These are phyloP conservation scores for Calosoma granatense DNA, from an alignment of 1,140 invertebrate species.

Conservation along the genomic window DNA sequence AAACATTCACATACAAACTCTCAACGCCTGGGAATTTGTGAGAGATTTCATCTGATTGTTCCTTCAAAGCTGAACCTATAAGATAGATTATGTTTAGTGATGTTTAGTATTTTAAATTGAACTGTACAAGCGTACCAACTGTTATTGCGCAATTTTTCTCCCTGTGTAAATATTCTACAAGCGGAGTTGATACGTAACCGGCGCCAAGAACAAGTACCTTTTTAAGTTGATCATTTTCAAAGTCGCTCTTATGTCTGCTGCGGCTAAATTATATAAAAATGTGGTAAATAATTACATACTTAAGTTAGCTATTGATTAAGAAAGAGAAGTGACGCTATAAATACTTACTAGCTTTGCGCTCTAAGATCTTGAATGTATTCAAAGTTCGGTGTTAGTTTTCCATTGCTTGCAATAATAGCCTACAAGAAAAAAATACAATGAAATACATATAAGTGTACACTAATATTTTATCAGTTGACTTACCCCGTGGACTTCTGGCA, in stretches of 20 bases:
- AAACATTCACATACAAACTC: conserved; percentile 71
- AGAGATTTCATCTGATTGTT: conserved; percentile 76
- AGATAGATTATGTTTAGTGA: conserved; percentile 17
- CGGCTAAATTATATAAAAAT: conserved; percentile 27
- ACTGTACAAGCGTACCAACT: conserved; percentile 38
- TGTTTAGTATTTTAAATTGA: conserved; percentile 34
- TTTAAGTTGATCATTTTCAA: conserved; percentile 35
- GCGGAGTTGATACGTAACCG: conserved; percentile 85
- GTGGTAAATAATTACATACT: neutral
- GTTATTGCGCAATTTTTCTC: conserved; percentile 73
- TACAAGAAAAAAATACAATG: conserved; percentile 33
- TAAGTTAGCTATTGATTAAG: no score
- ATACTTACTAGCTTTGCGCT: conserved; percentile 34
- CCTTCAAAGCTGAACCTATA: conserved; percentile 71
- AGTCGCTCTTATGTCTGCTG: conserved; percentile 45
- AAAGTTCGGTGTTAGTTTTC: conserved; percentile 81
- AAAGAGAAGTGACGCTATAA: neutral
- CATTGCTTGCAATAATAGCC: conserved; percentile 95
- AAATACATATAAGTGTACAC: conserved; percentile 10
- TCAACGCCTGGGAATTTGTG: conserved; percentile 67
- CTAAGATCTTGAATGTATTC: conserved; percentile 92
- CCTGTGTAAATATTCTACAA: conserved; percentile 87
- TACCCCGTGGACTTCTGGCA: conserved; percentile 70
- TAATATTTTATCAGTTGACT: conserved; percentile 37
- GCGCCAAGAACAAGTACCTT: conserved; percentile 81